Conservation (phyloP, 2,888 invertebrate genomes). For the Torymus aiolomorphi region DNA sequence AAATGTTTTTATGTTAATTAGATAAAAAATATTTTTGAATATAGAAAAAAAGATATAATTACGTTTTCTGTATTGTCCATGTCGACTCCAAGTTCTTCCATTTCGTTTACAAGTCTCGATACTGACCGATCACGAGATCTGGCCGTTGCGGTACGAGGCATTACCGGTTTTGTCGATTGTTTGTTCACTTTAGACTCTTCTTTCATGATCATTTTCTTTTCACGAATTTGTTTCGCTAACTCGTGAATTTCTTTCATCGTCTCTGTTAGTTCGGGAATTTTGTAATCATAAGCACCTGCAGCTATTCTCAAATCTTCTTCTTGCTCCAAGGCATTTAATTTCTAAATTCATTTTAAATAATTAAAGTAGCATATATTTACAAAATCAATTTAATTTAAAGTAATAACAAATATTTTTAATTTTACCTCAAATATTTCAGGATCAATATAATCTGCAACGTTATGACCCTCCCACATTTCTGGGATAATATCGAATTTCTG, state of each 20-base stretch:
- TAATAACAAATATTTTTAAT: conserved; percentile 30
- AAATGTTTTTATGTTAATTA: conserved; percentile 36
- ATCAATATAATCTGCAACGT: conserved; percentile 98
- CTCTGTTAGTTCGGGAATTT: conserved; percentile 91
- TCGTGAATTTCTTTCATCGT: conserved; percentile 90
- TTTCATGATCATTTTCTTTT: conserved; percentile 89
- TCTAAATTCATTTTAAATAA: conserved; percentile 76
- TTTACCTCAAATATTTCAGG: conserved; percentile 92
- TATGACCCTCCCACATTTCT: conserved; percentile 98
- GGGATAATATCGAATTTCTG: conserved; percentile 96
- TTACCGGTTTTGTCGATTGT: conserved; percentile 87
- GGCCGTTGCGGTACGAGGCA: conserved; percentile 88
- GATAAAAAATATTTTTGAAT: background rate
- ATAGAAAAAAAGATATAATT: conserved; percentile 49
- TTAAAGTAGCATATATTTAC: conserved; percentile 16
- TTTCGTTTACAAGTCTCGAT: conserved; percentile 84
- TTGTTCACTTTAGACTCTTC: conserved; percentile 90
- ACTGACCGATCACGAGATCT: conserved; percentile 85
- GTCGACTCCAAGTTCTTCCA: conserved; percentile 94
- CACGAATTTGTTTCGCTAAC: conserved; percentile 91
- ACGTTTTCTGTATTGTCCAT: conserved; percentile 84
- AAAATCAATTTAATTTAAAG: conserved; percentile 11
- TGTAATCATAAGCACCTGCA: conserved; percentile 92
- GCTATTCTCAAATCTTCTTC: conserved; percentile 91
- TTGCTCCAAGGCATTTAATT: conserved; percentile 91